Percentiles rank a stretch among this genome's conserved stretches.
phyloP scores from a whole-genome alignment of 2,113 vertebrate genomes.

The Salvelinus fontinalis region DNA sequence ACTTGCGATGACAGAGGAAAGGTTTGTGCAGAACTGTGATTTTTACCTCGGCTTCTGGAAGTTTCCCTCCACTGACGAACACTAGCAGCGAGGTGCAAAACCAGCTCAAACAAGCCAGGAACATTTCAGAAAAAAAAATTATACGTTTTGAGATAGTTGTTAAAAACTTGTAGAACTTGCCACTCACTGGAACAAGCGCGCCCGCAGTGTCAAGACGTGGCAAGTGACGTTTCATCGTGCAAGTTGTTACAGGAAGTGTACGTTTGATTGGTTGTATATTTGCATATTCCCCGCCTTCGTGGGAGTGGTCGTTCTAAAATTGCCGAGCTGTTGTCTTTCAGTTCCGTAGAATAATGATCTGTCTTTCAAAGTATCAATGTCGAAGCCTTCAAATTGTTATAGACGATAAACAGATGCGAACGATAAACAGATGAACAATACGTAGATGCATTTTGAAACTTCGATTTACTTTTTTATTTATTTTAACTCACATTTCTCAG shows the following conservation, averaged over 20 bases:
- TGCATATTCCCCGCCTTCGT: conserved; percentile 27
- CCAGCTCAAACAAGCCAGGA: conserved; percentile 55
- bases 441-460: too few species aligned
- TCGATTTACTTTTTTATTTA: background rate
- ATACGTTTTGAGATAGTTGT: background rate
- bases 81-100: conserved; percentile 55
- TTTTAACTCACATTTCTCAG: background rate
- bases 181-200: too few species aligned
- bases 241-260: conserved; percentile 24
- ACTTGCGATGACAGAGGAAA: conserved; percentile 85
- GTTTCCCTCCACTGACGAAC: conserved; percentile 72
- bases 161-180: background rate
- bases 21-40: conserved; percentile 85
- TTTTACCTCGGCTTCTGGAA: conserved; percentile 83
- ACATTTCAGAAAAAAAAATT: conserved; percentile 52
- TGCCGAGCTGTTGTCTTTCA: background rate
- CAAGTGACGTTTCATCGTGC: conserved; percentile 48
- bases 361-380: too few species aligned
- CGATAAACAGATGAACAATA: too few species aligned
- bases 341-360: background rate
- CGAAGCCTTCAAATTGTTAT: too few species aligned
- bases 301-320: too few species aligned
- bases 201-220: conserved; percentile 57
- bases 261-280: conserved; percentile 49
- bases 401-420: too few species aligned